Base-by-base conservation (phyloP, 2,888 invertebrate species). In the Trisateles emortualis region DNA sequence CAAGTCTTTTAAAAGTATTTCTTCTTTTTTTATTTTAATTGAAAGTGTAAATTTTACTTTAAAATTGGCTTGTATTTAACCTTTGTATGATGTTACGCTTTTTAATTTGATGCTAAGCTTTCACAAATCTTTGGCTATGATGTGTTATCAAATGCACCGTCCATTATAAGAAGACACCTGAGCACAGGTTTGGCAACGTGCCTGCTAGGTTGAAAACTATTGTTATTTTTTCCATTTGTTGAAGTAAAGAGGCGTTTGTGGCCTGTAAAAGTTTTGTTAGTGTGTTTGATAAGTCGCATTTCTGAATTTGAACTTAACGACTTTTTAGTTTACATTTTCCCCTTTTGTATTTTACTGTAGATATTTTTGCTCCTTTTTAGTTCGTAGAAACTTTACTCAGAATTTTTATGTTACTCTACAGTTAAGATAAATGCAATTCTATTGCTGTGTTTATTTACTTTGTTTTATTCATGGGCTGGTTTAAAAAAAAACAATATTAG, bases 111-210 rank as follows among this genome's bases (percentile, higher is more conserved):
- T n/a, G n/a, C n/a, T n/a, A n/a, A n/a, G 19, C 19, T 19, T 19
- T 19, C 19, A 19, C 19, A 3, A 19, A 11, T 11, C 32, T 32
- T 32, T 32, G 4, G 32, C n/a, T 11, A 3, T n/a, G n/a, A 40
- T 52, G 49, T 40, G 58, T 46, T 63, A 54, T 63, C 47, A 54
- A 68, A 42, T 59, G 48, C 44, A 54, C 45, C 58, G 62, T 60
- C 65, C 68, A 66, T 74, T 74, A 62, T 75, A 70, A 58, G 52
- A 52, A 64, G 70, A 60, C 78, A 75, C 78, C 78, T 78, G 78
- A 42, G 64, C 61, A 39, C 57, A 36, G 40, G 57, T 68, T 78
- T 78, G 78, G 78, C 78, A 58, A 14, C 32, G 49, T 74, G 78
- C 78, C 78, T 63, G 45, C 58, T 59, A 47, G 49, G 29, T 35